phyloP scores from a whole-genome alignment of 2,113 vertebrate species.

The Pelusios castaneus region DNA sequence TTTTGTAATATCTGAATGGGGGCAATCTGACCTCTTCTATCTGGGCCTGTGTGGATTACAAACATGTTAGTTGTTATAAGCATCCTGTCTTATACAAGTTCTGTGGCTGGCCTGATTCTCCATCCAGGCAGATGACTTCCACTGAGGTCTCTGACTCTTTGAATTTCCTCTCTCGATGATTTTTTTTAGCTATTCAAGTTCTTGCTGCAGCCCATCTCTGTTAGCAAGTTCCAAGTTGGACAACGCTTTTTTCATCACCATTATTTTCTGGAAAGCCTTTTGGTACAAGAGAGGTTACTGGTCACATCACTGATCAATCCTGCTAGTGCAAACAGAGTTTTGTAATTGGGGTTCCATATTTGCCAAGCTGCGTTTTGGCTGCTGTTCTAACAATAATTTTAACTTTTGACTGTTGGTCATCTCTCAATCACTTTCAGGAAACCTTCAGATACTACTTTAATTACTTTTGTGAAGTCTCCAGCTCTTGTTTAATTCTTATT shows the following conservation, averaged over 20 bases:
- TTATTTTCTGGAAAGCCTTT: not conserved
- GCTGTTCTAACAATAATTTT: not conserved
- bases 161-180: not conserved
- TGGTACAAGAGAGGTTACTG: not conserved
- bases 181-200: not conserved
- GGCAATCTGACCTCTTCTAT: too few relatives aligned
- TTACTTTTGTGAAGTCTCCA: not conserved
- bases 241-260: not conserved
- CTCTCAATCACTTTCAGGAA: not conserved
- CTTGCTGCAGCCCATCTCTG: not conserved
- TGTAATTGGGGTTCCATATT: not conserved
- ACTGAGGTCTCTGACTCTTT: not conserved
- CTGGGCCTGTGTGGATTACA: not conserved
- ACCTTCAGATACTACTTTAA: not conserved
- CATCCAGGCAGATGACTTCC: not conserved
- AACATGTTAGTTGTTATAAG: not conserved
- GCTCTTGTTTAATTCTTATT: not conserved
- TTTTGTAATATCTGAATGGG: not conserved
- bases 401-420: not conserved
- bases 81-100: not conserved
- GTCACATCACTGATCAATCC: not conserved
- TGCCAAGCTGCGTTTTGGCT: not conserved
- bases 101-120: not conserved
- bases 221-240: not conserved
- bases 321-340: not conserved